Percentiles rank a stretch among this genome's conserved stretches.
These are phyloP conservation scores for Ptychoptera contaminata DNA, from an alignment of 2,888 invertebrate species.

Conservation along the genomic window DNA sequence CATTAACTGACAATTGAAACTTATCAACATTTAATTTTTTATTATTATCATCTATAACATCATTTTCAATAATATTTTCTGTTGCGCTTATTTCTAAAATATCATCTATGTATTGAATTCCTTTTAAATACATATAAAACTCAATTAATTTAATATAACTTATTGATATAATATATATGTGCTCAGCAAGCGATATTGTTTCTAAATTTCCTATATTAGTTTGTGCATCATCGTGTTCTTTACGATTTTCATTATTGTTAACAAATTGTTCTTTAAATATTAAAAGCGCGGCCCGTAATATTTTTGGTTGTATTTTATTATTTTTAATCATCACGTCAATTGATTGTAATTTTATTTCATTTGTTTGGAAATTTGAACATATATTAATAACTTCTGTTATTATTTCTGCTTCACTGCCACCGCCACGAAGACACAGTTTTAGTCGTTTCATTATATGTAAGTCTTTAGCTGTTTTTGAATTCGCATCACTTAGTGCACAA, in stretches of 20 bases:
- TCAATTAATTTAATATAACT: conserved; percentile 22
- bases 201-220: neutral
- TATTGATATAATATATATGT: conserved; percentile 13
- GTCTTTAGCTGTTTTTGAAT: conserved; percentile 74
- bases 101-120: no score
- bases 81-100: neutral
- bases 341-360: conserved; percentile 53
- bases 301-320: conserved; percentile 44
- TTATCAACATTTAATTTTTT: no score
- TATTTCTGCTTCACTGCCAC: conserved; percentile 33
- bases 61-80: conserved; percentile 5
- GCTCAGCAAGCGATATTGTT: no score
- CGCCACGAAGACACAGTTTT: conserved; percentile 46
- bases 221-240: conserved; percentile 4
- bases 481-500: conserved; percentile 72
- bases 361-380: conserved; percentile 49
- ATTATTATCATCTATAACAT: neutral
- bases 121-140: conserved; percentile 17
- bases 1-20: conserved; percentile 15
- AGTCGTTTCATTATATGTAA: conserved; percentile 69
- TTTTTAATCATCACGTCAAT: conserved; percentile 52
- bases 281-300: conserved; percentile 35
- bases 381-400: conserved; percentile 17
- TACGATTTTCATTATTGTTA: conserved; percentile 17
- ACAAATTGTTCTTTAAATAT: conserved; percentile 1